A percentile compares a stretch with the other conserved stretches of the same genome.
phyloP scores from a whole-genome alignment of 2,797 vertebrate species.

The Macroramphosus scolopax region DNA sequence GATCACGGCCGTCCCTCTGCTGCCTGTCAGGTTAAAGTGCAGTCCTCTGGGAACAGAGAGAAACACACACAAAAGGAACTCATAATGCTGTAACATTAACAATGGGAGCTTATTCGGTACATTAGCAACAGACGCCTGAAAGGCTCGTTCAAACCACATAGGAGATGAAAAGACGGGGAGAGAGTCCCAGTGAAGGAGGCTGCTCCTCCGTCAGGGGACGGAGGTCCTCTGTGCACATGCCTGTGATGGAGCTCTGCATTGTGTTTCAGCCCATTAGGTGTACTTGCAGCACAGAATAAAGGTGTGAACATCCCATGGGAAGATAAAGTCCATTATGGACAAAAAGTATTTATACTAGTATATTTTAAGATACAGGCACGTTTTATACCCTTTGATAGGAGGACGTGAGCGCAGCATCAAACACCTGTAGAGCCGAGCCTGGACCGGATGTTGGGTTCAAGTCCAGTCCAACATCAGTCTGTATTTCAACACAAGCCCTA shows the following conservation, averaged over 20 bases:
- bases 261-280: slow-evolving; percentile 20
- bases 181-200: slow-evolving; percentile 30
- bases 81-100: slow-evolving; percentile 55
- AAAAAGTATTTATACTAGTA: no score
- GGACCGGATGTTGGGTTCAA: no score
- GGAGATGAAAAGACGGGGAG: slow-evolving; percentile 52
- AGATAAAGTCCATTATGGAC: background rate
- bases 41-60: slow-evolving; percentile 41
- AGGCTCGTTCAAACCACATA: slow-evolving; percentile 60
- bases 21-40: slow-evolving; percentile 56
- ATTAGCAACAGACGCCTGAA: slow-evolving; percentile 57
- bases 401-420: no score
- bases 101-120: slow-evolving; percentile 54
- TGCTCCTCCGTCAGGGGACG: slow-evolving; percentile 18
- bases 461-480: no score
- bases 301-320: slow-evolving; percentile 14
- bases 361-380: background rate
- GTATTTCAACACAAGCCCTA: no score
- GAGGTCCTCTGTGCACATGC: slow-evolving; percentile 27
- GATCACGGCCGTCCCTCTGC: slow-evolving; percentile 44
- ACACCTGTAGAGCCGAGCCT: no score
- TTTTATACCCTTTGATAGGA: slow-evolving; percentile 1
- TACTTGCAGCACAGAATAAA: slow-evolving; percentile 16
- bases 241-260: slow-evolving; percentile 35
- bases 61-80: slow-evolving; percentile 62